Base-by-base conservation (phyloP, 2,888 invertebrate species). In the Eupithecia pulchellata region DNA sequence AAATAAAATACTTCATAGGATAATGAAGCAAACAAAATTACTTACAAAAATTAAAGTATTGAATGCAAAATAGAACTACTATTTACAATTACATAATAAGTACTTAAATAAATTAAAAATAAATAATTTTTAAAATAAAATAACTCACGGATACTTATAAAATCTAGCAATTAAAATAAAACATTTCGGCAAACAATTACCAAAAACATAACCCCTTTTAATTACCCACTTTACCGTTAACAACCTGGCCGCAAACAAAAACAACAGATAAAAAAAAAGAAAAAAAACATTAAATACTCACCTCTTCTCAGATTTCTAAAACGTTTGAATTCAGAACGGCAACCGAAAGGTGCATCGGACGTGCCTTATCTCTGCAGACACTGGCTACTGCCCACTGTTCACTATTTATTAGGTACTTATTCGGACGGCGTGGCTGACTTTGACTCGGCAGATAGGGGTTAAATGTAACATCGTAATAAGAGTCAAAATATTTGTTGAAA, bases 311-410 rank as follows among this genome's bases (percentile, higher is more conserved):
- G 58, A 9, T 60, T 60, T 80, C 72, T 77, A 78, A 82, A 82
- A 81, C 79, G 80, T 79, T 81, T 82, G 78, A 81, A 81, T 80
- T 82, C 77, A 78, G 82, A 82, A 81, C 78, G 79, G 77, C 76
- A 77, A 77, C 69, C 75, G 78, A 74, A 66, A 74, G 77, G 73
- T 66, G 69, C 13, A 74, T 69, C 71, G 68, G 72, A 75, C 86
- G 86, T 86, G 86, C 84, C 84, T 85, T 86, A 86, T 86, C 86
- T 77, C 73, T 72, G 72, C 75, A 70, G 77, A 79, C 81, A 78
- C 78, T 76, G 79, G 78, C 81, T 75, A 61, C 34, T 61, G 20
- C 27, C 57, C 61, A 72, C 80, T 78, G 77, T 77, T 77, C 73
- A 77, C 66, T 72, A 78, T 77, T 75, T 81, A 80, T 81, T 81